Percentiles rank a stretch among this genome's conserved stretches.
phyloP scores from a whole-genome alignment of 1,140 invertebrate species.

The Oryctes rhinoceros region DNA sequence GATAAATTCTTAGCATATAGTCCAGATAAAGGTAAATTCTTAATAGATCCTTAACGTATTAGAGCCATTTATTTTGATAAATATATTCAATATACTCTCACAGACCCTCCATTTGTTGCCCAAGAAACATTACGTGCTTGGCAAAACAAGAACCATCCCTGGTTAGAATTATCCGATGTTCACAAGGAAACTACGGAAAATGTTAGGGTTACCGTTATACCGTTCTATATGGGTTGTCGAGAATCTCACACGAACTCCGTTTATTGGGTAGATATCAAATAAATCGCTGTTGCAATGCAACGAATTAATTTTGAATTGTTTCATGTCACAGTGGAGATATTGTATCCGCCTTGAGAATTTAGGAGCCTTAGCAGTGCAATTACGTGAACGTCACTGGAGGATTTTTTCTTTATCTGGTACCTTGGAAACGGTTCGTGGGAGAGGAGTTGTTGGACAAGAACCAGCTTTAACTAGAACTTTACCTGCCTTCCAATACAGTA shows the following conservation, averaged over 20 bases:
- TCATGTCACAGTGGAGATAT: constrained; percentile 82
- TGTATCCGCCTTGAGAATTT: constrained; percentile 96
- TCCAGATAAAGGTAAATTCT: constrained; percentile 78
- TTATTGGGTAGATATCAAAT: constrained; percentile 79
- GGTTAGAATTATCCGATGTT: constrained; percentile 96
- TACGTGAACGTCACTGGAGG: constrained; percentile 95
- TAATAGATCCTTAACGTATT: no score
- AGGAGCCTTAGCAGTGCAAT: constrained; percentile 86
- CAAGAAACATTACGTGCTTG: constrained; percentile 92
- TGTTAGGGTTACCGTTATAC: constrained; percentile 95
- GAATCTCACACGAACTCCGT: constrained; percentile 87
- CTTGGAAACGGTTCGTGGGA: constrained; percentile 91
- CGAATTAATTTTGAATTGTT: no score
- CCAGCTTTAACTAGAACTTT: constrained; percentile 85
- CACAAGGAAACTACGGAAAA: constrained; percentile 97
- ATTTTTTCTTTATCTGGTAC: constrained; percentile 96
- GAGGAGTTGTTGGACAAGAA: constrained; percentile 96
- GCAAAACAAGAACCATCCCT: constrained; percentile 98
- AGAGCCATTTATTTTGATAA: no score
- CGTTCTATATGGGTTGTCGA: constrained; percentile 95
- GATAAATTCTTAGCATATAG: constrained; percentile 92
- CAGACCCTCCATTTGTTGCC: constrained; percentile 86
- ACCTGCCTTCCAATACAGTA: constrained; percentile 97
- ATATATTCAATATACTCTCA: constrained; percentile 47
- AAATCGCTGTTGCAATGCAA: neutral